Conservation (phyloP, 2,888 invertebrate genomes). For the Pseudococcus jackbeardsleyi region DNA sequence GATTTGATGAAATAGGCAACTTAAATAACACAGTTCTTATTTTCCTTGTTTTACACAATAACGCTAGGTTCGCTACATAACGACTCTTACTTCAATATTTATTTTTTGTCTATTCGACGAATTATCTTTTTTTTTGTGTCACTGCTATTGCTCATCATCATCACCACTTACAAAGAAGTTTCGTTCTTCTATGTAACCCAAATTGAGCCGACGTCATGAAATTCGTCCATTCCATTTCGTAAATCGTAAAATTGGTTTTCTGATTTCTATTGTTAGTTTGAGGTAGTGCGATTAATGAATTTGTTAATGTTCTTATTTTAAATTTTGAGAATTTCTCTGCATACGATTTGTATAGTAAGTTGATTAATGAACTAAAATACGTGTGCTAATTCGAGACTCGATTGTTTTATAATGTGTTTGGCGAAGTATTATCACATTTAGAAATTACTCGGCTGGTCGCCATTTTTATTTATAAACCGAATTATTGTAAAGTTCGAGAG, state of each 20-base stretch:
- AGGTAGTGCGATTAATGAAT: conserved; percentile 44
- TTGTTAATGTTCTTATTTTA: conserved; percentile 30
- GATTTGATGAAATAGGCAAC: too few species aligned
- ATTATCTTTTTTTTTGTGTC: neutral
- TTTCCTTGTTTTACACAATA: too few species aligned
- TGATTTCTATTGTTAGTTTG: conserved; percentile 31
- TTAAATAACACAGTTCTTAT: too few species aligned
- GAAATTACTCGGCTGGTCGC: conserved; percentile 29
- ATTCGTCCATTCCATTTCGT: conserved; percentile 55
- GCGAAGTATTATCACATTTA: conserved; percentile 31
- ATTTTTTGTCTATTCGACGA: neutral
- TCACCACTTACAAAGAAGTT: neutral
- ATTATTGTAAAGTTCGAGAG: conserved; percentile 25
- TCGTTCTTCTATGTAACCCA: conserved; percentile 52
- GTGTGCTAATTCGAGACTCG: neutral
- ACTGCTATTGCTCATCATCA: neutral
- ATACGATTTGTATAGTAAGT: conserved; percentile 42
- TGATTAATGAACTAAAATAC: neutral
- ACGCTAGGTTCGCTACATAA: too few species aligned
- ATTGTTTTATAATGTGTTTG: conserved; percentile 22
- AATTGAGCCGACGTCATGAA: conserved; percentile 54
- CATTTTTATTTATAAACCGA: conserved; percentile 58
- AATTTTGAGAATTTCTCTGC: conserved; percentile 16
- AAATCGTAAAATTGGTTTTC: conserved; percentile 52
- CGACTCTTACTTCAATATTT: neutral